Conservation (phyloP, 2,797 vertebrate species). For the Coreius guichenoti region DNA sequence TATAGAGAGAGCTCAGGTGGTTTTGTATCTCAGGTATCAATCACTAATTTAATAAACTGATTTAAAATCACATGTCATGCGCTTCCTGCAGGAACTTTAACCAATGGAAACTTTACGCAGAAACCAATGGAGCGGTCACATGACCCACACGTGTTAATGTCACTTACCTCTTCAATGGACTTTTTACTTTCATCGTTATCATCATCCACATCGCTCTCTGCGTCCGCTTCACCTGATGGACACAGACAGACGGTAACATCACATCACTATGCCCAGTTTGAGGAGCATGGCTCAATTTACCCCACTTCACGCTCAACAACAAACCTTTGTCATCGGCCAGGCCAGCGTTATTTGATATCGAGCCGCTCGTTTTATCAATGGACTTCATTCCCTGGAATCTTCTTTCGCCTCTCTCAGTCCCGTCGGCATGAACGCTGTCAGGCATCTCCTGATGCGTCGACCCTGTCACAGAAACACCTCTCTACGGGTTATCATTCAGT, state of each 20-base stretch:
- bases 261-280: neutral
- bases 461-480: constrained; percentile 62
- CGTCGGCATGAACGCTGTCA: constrained; percentile 68
- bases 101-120: neutral
- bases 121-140: neutral
- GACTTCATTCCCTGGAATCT: constrained; percentile 76
- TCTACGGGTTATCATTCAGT: neutral
- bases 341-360: neutral
- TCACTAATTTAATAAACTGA: no score
- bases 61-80: neutral
- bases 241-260: neutral
- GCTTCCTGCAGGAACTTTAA: neutral
- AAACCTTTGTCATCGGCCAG: neutral
- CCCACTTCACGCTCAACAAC: neutral
- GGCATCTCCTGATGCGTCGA: constrained; percentile 78
- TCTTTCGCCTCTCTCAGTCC: constrained; percentile 71
- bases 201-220: constrained; percentile 94
- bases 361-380: constrained; percentile 70
- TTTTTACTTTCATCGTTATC: constrained; percentile 97
- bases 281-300: neutral
- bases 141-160: neutral
- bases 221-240: constrained; percentile 89
- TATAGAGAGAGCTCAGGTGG: no score
- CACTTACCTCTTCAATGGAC: constrained; percentile 93
- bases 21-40: no score